Conservation (phyloP, 2,113 vertebrate species). For the Caranx ignobilis region DNA sequence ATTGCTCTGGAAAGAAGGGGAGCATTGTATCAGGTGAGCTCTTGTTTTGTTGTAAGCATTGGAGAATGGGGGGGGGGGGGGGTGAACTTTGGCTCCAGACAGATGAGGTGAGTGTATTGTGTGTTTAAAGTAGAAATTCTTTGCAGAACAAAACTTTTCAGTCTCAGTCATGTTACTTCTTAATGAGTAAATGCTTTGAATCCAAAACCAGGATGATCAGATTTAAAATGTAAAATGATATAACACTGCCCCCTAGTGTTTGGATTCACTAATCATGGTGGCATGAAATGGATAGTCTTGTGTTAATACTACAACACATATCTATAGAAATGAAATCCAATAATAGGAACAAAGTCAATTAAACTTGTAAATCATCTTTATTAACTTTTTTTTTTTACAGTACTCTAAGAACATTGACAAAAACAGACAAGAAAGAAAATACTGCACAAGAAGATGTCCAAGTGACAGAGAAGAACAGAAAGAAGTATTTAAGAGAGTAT, state of each 20-base stretch:
- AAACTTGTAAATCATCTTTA: conserved; percentile 56
- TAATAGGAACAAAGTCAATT: not conserved
- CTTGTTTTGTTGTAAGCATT: conserved; percentile 61
- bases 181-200: not conserved
- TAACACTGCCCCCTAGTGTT: conserved; percentile 63
- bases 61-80: conserved; percentile 37
- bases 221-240: not conserved
- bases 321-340: not conserved
- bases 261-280: not conserved
- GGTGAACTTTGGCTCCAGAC: conserved; percentile 67
- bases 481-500: conserved; percentile 39
- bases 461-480: conserved; percentile 20
- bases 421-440: conserved; percentile 27
- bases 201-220: not conserved
- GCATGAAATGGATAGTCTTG: fast-evolving
- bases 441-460: conserved; percentile 13
- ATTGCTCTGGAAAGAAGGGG: conserved; percentile 75
- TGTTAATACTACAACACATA: too few relatives aligned
- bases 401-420: conserved; percentile 54
- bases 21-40: conserved; percentile 71
- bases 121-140: conserved; percentile 10
- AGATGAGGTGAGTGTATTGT: conserved; percentile 6
- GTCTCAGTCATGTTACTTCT: not conserved
- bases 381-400: conserved; percentile 66
- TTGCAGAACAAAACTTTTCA: not conserved